Evolutionary conservation across 2,113 vertebrate genomes (phyloP), one percentile per base, ranked within the genome.

Genomic region (Ardeotis arabs): DNA sequence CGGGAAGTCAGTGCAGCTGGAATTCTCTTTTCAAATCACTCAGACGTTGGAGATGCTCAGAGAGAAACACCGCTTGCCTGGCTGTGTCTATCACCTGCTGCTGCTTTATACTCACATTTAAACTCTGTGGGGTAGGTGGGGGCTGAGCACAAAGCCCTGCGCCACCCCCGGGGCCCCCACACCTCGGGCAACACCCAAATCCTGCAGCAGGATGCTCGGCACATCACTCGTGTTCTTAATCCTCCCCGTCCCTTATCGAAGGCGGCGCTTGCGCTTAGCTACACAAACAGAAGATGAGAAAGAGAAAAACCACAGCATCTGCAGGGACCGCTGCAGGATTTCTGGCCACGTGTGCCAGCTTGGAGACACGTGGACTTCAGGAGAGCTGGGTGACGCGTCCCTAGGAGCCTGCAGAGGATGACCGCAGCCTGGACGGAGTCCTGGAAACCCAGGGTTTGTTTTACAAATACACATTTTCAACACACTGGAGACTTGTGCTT

Each of bases 151-250:
- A 73, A 31, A 84, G 80, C 62, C 47, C 44, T 23, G 72, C 6
- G 0, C 58, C 53, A 45, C 15, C 58, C 72, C 89, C 0, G 0
- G 41, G 35, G n/a, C 0, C 27, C 37, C 47, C 1, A 2, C 0
- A 10, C 83, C 88, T 74, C 37, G 3, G 10, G 83, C 83, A 88
- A 28, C 45, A 53, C 35, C 75, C 7, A 10, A 62, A 62, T 45
- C 56, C 60, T 64, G 62, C 68, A 47, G 63, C 55, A 31, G 1
- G 3, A 27, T 4, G 33, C 68, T 25, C 1, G 1, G 70, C 82
- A 47, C 79, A 74, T 15, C 66, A 14, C n/a, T 72, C 6, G 4
- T 10, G 49, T 35, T 63, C 81, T 23, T 9, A 15, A 39, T 22
- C 35, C 79, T 80, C 55, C n/a, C 18, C 35, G 59, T 41, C 35